A percentile compares a stretch with the other conserved stretches of the same genome.
Evolutionary conservation across 2,888 invertebrate species (phyloP).

Genomic region (Antitype chi): DNA sequence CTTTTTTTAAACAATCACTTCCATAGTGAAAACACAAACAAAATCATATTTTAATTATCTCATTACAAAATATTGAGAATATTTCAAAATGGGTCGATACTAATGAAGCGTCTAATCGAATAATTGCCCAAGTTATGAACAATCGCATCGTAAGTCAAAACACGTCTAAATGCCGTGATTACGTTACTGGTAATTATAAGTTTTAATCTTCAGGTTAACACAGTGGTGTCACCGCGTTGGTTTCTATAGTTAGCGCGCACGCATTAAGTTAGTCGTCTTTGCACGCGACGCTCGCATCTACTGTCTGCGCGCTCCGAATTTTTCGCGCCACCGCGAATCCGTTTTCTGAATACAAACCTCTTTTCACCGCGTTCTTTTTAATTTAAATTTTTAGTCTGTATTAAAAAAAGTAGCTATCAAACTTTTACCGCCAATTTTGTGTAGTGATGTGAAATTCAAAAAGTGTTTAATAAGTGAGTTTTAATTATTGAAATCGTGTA

Average conservation of each 20-base stretch:
- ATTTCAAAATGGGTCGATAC: constrained; percentile 18
- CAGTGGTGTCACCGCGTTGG: constrained; percentile 73
- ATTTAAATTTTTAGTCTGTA: constrained; percentile 31
- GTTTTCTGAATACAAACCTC: constrained; percentile 70
- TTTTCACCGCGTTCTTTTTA: constrained; percentile 52
- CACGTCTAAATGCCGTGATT: constrained; percentile 57
- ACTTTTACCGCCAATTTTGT: constrained; percentile 66
- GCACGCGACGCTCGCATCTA: constrained; percentile 87
- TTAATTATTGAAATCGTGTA: constrained; percentile 66
- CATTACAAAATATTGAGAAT: constrained; percentile 27
- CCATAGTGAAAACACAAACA: constrained; percentile 9
- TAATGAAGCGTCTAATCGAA: constrained; percentile 57
- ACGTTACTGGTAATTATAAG: constrained; percentile 59
- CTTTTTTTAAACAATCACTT: constrained; percentile 4
- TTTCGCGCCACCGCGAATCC: constrained; percentile 81
- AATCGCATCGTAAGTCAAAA: constrained; percentile 61
- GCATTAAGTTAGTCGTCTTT: constrained; percentile 81
- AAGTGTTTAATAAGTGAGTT: constrained; percentile 60
- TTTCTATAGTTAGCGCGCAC: constrained; percentile 81
- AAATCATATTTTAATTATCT: constrained; percentile 11
- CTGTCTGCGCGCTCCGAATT: constrained; percentile 78
- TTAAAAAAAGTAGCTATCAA: constrained; percentile 63
- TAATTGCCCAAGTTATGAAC: constrained; percentile 55
- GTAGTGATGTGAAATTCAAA: constrained; percentile 72
- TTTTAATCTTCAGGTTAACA: constrained; percentile 64